Evolutionary conservation across 2,113 vertebrate genomes (phyloP), one percentile per base, ranked within the genome.

Genomic region (Carassius carassius): DNA sequence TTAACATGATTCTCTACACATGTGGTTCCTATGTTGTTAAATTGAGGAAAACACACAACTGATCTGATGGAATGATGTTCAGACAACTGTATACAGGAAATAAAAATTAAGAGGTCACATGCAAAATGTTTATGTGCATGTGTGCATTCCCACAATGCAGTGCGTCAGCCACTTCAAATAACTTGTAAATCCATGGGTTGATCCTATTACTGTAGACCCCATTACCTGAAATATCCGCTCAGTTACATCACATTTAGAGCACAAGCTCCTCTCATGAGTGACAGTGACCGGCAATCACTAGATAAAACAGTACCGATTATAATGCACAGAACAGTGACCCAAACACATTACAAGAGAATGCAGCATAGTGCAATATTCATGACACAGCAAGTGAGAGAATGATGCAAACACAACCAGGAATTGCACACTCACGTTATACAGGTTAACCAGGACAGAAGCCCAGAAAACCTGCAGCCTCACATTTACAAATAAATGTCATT

Each of bases 131-230:
- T 5, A 76, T 49, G 60, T n/a, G 51, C 14, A 81, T 83, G 5
- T 69, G 47, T 65, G 72, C 14, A 16, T 37, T 74, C 76, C 76
- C 73, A 77, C 51, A 84, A 86, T 81, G 79, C 65, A 73, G 32
- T 14, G 84, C 77, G 80, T 76, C n/a, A 23, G 41, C 67, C 25
- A 79, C 91, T 93, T 88, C 84, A 91, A 93, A 93, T 93, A 94
- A 91, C 90, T 82, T 91, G 54, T 58, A 93, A 94, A 92, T 92
- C 93, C 91, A 85, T 81, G 51, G 88, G 90, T 84, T 94, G 89
- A 95, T 94, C 94, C 86, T 83, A 92, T 95, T 95, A 95, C 85
- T 72, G 81, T 86, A 92, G 92, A 91, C 92, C 93, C 89, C 93
- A 63, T 95, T 94, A 91, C 92, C 90, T 82, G 58, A 90, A 93